phyloP scores from a whole-genome alignment of 2,797 vertebrate genomes.

The Anisognathus igniventris region DNA sequence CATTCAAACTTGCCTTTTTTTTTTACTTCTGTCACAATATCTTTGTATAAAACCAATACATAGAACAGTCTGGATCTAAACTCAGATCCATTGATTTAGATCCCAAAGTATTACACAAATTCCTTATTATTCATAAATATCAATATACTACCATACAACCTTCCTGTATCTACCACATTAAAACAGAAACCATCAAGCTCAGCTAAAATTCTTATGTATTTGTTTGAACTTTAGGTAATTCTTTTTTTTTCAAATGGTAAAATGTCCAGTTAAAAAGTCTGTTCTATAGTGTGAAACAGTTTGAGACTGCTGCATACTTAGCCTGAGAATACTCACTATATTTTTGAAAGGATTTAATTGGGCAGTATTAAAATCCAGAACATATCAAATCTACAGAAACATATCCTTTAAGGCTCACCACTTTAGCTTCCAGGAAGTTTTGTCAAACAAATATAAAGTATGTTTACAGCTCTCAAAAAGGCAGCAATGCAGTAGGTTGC shows the following conservation, averaged over 20 bases:
- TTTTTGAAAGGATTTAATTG: neutral
- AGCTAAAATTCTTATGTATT: neutral
- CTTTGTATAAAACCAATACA: neutral
- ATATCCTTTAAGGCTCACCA: neutral
- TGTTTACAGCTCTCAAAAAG: neutral
- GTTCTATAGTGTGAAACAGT: neutral
- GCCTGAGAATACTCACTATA: neutral
- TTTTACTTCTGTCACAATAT: neutral
- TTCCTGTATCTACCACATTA: neutral
- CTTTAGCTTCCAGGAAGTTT: neutral
- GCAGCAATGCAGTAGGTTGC: neutral
- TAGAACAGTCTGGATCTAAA: neutral
- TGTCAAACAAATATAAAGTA: neutral
- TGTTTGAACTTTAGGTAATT: neutral
- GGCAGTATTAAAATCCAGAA: neutral
- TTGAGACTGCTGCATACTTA: neutral
- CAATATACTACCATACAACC: neutral
- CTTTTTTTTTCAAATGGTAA: neutral
- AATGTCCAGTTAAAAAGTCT: neutral
- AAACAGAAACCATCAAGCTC: neutral
- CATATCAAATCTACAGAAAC: neutral
- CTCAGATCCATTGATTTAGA: neutral
- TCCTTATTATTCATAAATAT: neutral
- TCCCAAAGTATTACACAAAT: neutral
- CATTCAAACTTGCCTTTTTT: neutral